Base-by-base conservation (phyloP, 2,797 vertebrate species). In the Takifugu rubripes region DNA sequence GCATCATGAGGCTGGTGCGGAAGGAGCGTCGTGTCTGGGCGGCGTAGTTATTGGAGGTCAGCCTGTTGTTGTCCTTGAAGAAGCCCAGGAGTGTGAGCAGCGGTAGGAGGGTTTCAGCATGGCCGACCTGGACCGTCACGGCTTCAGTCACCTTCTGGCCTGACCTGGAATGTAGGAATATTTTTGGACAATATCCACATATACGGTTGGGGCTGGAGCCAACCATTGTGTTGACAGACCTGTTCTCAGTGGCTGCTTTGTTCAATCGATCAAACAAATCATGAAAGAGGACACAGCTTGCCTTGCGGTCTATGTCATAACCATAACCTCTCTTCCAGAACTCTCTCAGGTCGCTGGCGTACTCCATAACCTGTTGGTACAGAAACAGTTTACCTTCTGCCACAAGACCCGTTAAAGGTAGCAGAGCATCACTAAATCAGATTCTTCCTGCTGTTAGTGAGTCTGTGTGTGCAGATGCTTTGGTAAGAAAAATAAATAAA, bases 41-140 rank as follows among this genome's bases (percentile, higher is more conserved):
- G 47, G 77, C 54, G 0, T 87, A 99, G 79, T 94, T 97, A 60
- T 67, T 74, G 0, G 97, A 94, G 1, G 59, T 92, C 48, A 98
- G 90, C 21, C 83, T 75, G 0, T 89, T 69, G 0, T 62, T 76
- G 52, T 97, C 94, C 60, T 93, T 96, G 81, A 97, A 99, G 82
- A 96, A 94, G 50, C 94, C 95, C 91, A 99, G 91, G 3, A 99
- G 93, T 26, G 94, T 91, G 2, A 99, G 88, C 42, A 99, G 89
- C 0, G 97, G 97, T 57, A 96, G 88, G 29, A 99, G 89, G 0
- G 97, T 99, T 79, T 99, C 97, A 11, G 94, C 97, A 0, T 99
- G 97, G 12, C 97, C 97, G 1, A 99, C 85, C 72, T 98, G 95
- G 46, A 99, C 81, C 0, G 93, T 91, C 58, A 93, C 91, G 0